phyloP scores from a whole-genome alignment of 2,888 invertebrate species.

The Tetanocera ferruginea region DNA sequence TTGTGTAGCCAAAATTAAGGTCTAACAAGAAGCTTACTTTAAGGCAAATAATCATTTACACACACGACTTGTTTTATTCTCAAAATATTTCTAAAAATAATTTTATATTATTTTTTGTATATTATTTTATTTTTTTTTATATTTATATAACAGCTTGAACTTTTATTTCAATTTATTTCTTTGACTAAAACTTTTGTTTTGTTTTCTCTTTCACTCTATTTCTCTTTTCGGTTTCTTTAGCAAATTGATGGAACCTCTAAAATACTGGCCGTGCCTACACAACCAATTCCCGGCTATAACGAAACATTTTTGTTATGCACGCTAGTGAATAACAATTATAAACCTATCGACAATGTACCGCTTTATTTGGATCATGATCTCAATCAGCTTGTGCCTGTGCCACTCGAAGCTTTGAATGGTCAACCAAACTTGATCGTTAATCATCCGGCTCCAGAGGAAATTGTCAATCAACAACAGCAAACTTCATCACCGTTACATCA shows the following conservation, averaged over 20 bases:
- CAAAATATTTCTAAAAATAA: too few species aligned
- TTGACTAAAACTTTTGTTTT: not conserved
- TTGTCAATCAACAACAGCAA: conserved; percentile 32
- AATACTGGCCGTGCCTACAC: conserved; percentile 80
- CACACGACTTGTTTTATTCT: too few species aligned
- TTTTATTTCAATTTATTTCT: too few species aligned
- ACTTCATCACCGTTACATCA: conserved; percentile 24
- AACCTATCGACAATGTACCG: conserved; percentile 77
- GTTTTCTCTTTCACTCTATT: not conserved
- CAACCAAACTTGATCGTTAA: conserved; percentile 55
- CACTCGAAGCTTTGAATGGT: conserved; percentile 56
- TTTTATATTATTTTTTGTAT: too few species aligned
- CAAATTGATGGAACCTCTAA: conserved; percentile 69
- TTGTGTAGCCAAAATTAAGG: too few species aligned
- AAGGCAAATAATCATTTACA: too few species aligned
- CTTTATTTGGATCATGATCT: conserved; percentile 63
- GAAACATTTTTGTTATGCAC: conserved; percentile 79
- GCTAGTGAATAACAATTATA: conserved; percentile 76
- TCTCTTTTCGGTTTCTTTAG: conserved; percentile 5
- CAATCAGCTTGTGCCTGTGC: conserved; percentile 63
- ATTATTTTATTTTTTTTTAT: not conserved
- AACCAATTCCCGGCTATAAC: conserved; percentile 79
- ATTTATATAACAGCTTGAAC: too few species aligned
- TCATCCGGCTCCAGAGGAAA: conserved; percentile 46
- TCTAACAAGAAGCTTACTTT: too few species aligned